Evolutionary conservation across 2,888 invertebrate genomes (phyloP).

Genomic region (Metellina segmentata): DNA sequence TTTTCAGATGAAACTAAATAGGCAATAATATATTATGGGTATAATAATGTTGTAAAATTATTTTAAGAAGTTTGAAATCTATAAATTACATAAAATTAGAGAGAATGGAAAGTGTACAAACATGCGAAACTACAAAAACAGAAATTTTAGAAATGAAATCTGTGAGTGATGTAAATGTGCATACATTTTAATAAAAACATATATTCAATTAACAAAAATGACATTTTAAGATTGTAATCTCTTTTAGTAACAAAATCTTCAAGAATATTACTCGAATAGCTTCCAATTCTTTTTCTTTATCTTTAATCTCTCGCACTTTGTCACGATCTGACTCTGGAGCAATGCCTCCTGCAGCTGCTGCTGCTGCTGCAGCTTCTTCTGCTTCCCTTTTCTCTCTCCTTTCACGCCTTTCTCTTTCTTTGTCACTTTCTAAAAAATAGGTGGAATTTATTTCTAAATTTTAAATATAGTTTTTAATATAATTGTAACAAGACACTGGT

Average conservation of each 20-base stretch:
- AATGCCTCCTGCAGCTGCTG: slow-evolving; percentile 63
- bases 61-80: background rate
- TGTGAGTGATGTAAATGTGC: background rate
- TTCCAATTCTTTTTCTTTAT: slow-evolving; percentile 95
- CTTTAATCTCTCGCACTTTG: slow-evolving; percentile 84
- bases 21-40: no score
- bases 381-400: slow-evolving; percentile 79
- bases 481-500: no score
- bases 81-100: background rate
- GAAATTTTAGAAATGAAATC: no score
- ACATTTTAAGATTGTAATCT: no score
- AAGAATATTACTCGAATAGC: slow-evolving; percentile 87
- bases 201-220: no score
- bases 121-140: background rate
- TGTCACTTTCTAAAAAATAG: slow-evolving; percentile 55
- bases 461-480: no score
- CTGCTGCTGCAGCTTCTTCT: slow-evolving; percentile 78
- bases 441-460: no score
- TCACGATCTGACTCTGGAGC: slow-evolving; percentile 79
- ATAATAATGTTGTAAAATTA: background rate
- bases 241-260: background rate
- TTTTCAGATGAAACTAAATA: no score
- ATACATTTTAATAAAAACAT: no score
- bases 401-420: slow-evolving; percentile 79
- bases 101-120: background rate